Conservation (phyloP, 2,113 vertebrate species). For the Crocuta crocuta region DNA sequence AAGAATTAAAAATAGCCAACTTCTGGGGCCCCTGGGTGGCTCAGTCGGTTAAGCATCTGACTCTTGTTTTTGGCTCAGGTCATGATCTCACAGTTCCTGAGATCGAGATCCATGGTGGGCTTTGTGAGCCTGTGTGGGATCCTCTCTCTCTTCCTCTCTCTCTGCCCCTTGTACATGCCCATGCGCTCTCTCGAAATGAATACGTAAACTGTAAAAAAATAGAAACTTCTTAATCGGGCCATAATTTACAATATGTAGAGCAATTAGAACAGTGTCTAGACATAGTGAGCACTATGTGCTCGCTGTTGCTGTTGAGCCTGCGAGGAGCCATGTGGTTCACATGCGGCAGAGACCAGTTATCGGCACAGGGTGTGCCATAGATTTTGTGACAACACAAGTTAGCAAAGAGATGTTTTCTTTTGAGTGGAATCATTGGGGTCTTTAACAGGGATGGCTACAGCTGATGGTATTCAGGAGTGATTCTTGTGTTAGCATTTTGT, state of each 20-base stretch:
- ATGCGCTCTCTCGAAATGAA: no score
- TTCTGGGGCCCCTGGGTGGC: neutral
- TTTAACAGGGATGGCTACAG: neutral
- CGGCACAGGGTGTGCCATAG: neutral
- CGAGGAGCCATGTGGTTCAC: neutral
- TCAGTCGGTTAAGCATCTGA: no score
- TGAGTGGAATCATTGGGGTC: neutral
- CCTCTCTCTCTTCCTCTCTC: no score
- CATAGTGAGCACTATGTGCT: neutral
- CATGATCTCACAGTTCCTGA: no score
- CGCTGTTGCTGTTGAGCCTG: neutral
- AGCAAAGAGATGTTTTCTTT: neutral
- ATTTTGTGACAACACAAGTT: neutral
- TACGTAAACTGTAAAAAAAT: neutral
- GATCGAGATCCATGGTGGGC: no score
- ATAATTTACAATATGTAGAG: neutral
- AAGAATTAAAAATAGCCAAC: neutral
- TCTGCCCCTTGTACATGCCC: no score
- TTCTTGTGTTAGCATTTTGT: neutral
- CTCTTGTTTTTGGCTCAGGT: no score
- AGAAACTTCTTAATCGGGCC: neutral
- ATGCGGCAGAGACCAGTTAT: neutral
- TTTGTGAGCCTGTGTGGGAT: no score
- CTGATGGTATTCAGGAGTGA: neutral
- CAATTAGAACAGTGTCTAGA: neutral